Percentiles rank a stretch among this genome's conserved stretches.
Conservation (phyloP, 2,888 invertebrate species). For the Byasa hedistus region DNA sequence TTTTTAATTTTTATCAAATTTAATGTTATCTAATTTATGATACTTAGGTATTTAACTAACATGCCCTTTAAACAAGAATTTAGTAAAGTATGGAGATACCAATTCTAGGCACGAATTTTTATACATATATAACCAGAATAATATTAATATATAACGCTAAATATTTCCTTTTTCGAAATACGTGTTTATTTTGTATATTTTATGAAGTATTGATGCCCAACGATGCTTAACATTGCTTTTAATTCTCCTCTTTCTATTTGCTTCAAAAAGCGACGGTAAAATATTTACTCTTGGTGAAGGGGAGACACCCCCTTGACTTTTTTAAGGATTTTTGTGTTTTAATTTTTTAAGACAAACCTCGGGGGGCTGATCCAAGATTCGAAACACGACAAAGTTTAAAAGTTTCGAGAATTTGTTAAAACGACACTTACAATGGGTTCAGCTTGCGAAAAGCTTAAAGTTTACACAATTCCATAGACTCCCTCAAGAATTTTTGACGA, state of each 20-base stretch:
- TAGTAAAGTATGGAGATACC: too few relatives aligned
- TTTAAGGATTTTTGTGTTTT: slow-evolving; percentile 63
- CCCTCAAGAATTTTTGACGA: slow-evolving; percentile 30
- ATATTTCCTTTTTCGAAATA: too few relatives aligned
- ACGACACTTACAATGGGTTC: slow-evolving; percentile 77
- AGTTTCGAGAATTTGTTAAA: slow-evolving; percentile 70
- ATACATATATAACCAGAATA: too few relatives aligned
- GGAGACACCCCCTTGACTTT: slow-evolving; percentile 71
- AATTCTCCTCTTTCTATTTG: neutral
- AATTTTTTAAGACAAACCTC: slow-evolving; percentile 72
- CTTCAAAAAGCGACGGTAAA: slow-evolving; percentile 66
- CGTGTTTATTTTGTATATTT: neutral
- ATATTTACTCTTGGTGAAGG: slow-evolving; percentile 70
- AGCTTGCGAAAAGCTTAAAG: slow-evolving; percentile 57
- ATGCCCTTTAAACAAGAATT: too few relatives aligned
- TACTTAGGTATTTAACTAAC: too few relatives aligned
- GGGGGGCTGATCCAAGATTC: slow-evolving; percentile 71
- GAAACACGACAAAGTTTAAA: slow-evolving; percentile 66
- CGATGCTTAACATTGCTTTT: neutral
- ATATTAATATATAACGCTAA: too few relatives aligned
- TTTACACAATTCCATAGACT: slow-evolving; percentile 70
- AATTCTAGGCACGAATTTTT: too few relatives aligned
- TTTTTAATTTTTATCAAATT: too few relatives aligned
- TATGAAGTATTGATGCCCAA: neutral
- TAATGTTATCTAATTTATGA: too few relatives aligned